These are phyloP conservation scores for Scolanthus callimorphus DNA, from an alignment of 92 coral and sea anemone genomes.

Conservation along the genomic window DNA sequence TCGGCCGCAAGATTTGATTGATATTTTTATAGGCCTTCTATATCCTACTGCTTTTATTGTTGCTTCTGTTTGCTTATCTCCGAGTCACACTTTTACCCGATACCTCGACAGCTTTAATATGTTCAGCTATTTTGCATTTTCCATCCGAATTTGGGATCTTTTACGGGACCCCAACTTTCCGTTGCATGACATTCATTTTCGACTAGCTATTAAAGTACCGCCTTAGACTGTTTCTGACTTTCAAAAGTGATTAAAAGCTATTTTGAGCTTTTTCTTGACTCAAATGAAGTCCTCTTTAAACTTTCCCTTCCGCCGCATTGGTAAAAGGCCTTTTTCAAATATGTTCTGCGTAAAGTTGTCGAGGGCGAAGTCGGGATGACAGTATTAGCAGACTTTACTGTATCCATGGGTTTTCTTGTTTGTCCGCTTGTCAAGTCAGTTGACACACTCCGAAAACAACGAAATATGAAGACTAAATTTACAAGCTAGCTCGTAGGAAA, in stretches of 20 bases:
- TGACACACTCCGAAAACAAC: constrained; percentile 62
- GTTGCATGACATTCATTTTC: too few species aligned
- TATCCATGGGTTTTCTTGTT: constrained; percentile 47
- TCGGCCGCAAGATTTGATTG: constrained; percentile 69
- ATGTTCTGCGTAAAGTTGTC: constrained; percentile 29
- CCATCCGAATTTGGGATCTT: constrained; percentile 44
- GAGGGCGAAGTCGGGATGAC: constrained; percentile 46
- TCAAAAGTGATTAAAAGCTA: not conserved
- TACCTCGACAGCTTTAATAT: constrained; percentile 55
- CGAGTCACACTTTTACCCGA: constrained; percentile 65
- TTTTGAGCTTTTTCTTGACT: constrained; percentile 10
- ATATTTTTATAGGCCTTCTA: constrained; percentile 90
- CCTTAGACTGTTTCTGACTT: too few species aligned
- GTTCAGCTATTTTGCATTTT: constrained; percentile 59
- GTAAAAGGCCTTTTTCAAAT: constrained; percentile 62
- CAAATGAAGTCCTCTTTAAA: constrained; percentile 30
- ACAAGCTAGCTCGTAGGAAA: constrained; percentile 61
- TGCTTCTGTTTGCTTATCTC: constrained; percentile 70
- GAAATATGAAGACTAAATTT: constrained; percentile 73
- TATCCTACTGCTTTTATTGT: constrained; percentile 86
- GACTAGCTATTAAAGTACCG: too few species aligned
- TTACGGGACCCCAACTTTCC: too few species aligned
- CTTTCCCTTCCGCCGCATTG: constrained; percentile 44
- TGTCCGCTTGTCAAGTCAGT: constrained; percentile 54
- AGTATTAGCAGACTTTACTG: constrained; percentile 36